Conservation (phyloP, 2,797 vertebrate genomes). For the Pseudomugil tenellus region DNA sequence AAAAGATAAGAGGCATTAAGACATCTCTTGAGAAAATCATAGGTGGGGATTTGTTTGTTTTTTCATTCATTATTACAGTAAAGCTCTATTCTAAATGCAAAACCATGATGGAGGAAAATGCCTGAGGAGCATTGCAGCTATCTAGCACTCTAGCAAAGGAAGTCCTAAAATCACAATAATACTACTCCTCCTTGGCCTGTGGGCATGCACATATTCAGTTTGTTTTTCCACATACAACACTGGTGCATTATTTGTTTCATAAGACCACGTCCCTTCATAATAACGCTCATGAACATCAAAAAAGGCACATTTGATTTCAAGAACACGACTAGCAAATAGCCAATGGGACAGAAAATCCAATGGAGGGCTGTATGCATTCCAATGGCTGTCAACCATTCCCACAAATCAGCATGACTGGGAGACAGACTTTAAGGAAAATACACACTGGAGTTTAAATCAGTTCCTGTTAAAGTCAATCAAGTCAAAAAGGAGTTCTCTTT, state of each 20-base stretch:
- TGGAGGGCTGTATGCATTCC: slow-evolving; percentile 24
- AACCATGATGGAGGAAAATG: slow-evolving; percentile 57
- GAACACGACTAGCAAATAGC: slow-evolving; percentile 34
- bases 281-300: slow-evolving; percentile 41
- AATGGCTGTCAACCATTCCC: slow-evolving; percentile 55
- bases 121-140: slow-evolving; percentile 60
- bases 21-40: slow-evolving; percentile 29
- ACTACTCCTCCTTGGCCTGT: slow-evolving; percentile 42
- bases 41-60: slow-evolving; percentile 29
- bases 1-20: slow-evolving; percentile 30
- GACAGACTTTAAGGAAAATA: slow-evolving; percentile 54
- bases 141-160: slow-evolving; percentile 52
- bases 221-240: slow-evolving; percentile 49
- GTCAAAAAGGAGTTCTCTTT: slow-evolving; percentile 54
- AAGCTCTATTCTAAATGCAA: slow-evolving; percentile 51
- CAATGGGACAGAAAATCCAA: slow-evolving; percentile 36
- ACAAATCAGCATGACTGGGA: slow-evolving; percentile 52
- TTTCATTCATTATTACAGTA: slow-evolving; percentile 32
- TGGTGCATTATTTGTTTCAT: slow-evolving; percentile 47
- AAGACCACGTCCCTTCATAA: slow-evolving; percentile 30
- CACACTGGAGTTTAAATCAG: slow-evolving; percentile 49
- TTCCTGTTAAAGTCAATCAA: slow-evolving; percentile 68
- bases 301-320: slow-evolving; percentile 47
- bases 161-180: slow-evolving; percentile 63
- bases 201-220: slow-evolving; percentile 57